Base-by-base conservation (phyloP, 2,888 invertebrate species). In the Hoplodrina ambigua region DNA sequence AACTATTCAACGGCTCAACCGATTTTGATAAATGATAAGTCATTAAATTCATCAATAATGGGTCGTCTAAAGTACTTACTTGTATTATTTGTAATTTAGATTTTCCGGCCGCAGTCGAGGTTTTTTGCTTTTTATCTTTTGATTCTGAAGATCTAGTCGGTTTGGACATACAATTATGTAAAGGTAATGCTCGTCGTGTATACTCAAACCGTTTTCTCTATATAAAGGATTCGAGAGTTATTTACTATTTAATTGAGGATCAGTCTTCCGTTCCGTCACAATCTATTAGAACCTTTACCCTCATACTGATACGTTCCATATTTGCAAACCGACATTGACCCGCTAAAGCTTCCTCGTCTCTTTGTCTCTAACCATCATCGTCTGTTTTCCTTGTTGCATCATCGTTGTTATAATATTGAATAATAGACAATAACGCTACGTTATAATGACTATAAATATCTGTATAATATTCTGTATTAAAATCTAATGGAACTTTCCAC, bases 341-440 rank as follows among this genome's bases (percentile, higher is more conserved):
- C 56, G 68, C 46, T 61, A 57, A 62, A 72, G 50, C 63, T 79
- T 81, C 81, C 69, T 67, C n/a, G 63, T 80, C 64, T 61, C 60
- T 72, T 77, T 72, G 72, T 81, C 77, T 81, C 58, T 64, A 53
- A 68, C 46, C 54, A 59, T 69, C 76, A 75, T 79, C 80, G 71
- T 69, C 65, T 71, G 72, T 88, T 91, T 90, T 88, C 90, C 90
- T 91, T 69, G 80, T 90, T 88, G 81, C 88, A 86, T 89, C 88
- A 88, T 73, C 83, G 76, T 75, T 81, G 70, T 72, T 77, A 80
- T 85, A 82, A 85, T 83, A 77, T 78, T 75, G 69, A 71, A 84
- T 83, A 84, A 85, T 85, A 82, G 70, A 85, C 82, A 85, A 82
- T 85, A 79, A 72, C 20, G 52, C 64, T 30, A 59, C 59, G 61